phyloP scores from a whole-genome alignment of 2,113 vertebrate genomes.

The Scortum barcoo region DNA sequence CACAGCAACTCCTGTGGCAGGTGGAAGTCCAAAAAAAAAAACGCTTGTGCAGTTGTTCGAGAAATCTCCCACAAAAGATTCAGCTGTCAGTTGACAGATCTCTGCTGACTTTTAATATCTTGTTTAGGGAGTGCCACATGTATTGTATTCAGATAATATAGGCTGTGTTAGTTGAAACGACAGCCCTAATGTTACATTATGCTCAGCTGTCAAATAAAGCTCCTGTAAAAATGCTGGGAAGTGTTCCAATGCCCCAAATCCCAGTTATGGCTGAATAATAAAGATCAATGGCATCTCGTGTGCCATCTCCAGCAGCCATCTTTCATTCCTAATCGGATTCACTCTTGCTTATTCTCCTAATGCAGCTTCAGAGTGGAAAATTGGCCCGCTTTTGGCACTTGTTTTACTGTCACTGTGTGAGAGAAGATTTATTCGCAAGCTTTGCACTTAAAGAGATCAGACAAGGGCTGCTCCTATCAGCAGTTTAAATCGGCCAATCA shows the following conservation, averaged over 20 bases:
- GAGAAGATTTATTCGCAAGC: conserved; percentile 82
- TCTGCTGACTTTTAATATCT: background rate
- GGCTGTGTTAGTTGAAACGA: conserved; percentile 14
- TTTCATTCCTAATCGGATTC: conserved; percentile 69
- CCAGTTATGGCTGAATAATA: conserved; percentile 55
- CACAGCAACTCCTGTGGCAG: conserved; percentile 42
- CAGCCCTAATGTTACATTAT: conserved; percentile 2
- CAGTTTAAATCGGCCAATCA: conserved; percentile 86
- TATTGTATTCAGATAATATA: background rate
- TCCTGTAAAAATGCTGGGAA: conserved; percentile 33
- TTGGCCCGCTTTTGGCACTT: conserved; percentile 78
- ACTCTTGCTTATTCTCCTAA: conserved; percentile 75
- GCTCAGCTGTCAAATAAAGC: conserved; percentile 19
- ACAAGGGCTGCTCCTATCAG: conserved; percentile 84
- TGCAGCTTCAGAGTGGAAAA: conserved; percentile 69
- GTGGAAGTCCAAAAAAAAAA: conserved; percentile 36
- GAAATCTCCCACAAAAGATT: conserved; percentile 12
- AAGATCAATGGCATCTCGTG: conserved; percentile 57
- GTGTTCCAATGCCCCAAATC: conserved; percentile 44
- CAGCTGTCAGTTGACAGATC: background rate
- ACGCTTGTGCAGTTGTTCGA: conserved; percentile 29
- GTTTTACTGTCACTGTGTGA: conserved; percentile 71
- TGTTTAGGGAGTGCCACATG: background rate
- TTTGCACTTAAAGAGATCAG: conserved; percentile 86
- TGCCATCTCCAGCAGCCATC: conserved; percentile 65